Percentiles rank a stretch among this genome's conserved stretches.
Evolutionary conservation across 1,140 invertebrate genomes (phyloP).

Genomic region (Octopus sinensis): DNA sequence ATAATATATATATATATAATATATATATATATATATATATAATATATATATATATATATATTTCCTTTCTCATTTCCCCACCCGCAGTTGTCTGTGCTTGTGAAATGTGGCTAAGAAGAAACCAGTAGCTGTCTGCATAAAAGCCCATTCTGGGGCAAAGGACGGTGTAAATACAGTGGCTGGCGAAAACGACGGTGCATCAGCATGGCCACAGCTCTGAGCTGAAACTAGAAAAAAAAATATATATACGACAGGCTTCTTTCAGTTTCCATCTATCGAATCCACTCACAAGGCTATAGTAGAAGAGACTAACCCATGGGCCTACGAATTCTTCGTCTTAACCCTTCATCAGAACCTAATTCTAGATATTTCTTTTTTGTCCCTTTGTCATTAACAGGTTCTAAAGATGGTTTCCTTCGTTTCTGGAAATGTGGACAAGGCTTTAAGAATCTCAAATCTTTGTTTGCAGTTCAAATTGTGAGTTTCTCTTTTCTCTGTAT

Average conservation of each 20-base stretch:
- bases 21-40: too few relatives aligned
- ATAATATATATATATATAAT: too few relatives aligned
- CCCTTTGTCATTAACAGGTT: slow-evolving; percentile 63
- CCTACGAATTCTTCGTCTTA: too few relatives aligned
- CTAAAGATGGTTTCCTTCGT: slow-evolving; percentile 77
- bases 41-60: too few relatives aligned
- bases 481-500: slow-evolving; percentile 21
- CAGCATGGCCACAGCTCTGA: slow-evolving; percentile 40
- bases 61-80: too few relatives aligned
- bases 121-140: slow-evolving; percentile 67
- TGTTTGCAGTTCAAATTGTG: slow-evolving; percentile 69
- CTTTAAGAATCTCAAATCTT: slow-evolving; percentile 66
- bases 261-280: too few relatives aligned
- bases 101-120: slow-evolving; percentile 91
- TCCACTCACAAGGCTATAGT: too few relatives aligned
- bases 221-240: too few relatives aligned
- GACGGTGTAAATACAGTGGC: slow-evolving; percentile 2
- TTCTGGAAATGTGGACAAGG: slow-evolving; percentile 80
- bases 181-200: slow-evolving; percentile 75
- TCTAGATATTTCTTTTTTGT: background rate
- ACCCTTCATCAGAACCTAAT: too few relatives aligned
- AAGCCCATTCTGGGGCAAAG: slow-evolving; percentile 71
- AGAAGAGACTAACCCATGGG: too few relatives aligned
- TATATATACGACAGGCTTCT: too few relatives aligned
- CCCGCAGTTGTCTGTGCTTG: slow-evolving; percentile 68